phyloP scores from a whole-genome alignment of 2,888 invertebrate genomes.

The Pachymerium ferrugineum region DNA sequence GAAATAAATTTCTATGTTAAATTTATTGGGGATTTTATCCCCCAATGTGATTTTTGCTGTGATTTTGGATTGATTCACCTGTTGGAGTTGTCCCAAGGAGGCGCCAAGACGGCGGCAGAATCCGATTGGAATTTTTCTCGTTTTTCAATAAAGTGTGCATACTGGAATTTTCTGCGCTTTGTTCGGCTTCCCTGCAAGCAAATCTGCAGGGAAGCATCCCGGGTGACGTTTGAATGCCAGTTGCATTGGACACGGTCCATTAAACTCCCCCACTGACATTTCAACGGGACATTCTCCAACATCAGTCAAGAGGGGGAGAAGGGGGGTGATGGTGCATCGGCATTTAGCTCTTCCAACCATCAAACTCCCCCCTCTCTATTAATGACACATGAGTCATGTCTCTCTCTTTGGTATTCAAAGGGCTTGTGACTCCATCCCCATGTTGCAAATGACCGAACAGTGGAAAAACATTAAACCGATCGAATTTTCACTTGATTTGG shows the following conservation, averaged over 20 bases:
- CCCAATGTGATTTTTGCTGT: no score
- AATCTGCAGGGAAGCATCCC: not conserved
- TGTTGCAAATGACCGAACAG: not conserved
- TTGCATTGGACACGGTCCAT: not conserved
- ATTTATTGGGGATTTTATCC: no score
- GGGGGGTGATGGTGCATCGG: not conserved
- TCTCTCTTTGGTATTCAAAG: slow-evolving; percentile 2
- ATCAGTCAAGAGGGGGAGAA: slow-evolving; percentile 2
- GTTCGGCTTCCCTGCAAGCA: not conserved
- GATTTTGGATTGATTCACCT: no score
- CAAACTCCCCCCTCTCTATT: not conserved
- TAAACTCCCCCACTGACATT: not conserved
- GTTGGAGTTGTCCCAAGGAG: no score
- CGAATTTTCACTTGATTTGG: no score
- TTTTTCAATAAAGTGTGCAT: not conserved
- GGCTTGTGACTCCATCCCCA: not conserved
- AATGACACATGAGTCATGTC: not conserved
- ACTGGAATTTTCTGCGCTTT: not conserved
- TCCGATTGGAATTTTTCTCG: not conserved
- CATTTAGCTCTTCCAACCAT: not conserved
- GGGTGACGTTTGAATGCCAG: not conserved
- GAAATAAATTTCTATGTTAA: no score
- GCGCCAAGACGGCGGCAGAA: no score
- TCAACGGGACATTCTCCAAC: not conserved
- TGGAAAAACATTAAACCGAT: not conserved